These are phyloP conservation scores for Lerema accius DNA, from an alignment of 1,140 invertebrate genomes.

Conservation along the genomic window DNA sequence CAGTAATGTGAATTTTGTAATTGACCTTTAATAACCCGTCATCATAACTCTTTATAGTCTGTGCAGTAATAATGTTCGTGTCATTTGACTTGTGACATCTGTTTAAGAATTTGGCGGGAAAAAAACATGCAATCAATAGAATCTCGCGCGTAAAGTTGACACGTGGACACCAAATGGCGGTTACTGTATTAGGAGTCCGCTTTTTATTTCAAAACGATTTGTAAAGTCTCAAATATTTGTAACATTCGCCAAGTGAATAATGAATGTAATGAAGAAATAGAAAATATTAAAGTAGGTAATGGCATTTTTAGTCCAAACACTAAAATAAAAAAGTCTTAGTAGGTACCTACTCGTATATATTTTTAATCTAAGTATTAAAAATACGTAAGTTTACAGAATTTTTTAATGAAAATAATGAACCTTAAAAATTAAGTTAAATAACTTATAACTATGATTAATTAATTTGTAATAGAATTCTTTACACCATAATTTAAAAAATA, in stretches of 20 bases:
- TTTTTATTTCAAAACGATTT: slow-evolving; percentile 20
- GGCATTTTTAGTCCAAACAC: too few relatives aligned
- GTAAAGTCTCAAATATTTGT: not conserved
- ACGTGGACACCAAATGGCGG: slow-evolving; percentile 73
- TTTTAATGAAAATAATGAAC: too few relatives aligned
- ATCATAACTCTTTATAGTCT: slow-evolving; percentile 29
- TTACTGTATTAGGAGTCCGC: slow-evolving; percentile 52
- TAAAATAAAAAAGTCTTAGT: too few relatives aligned
- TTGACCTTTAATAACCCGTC: slow-evolving; percentile 29
- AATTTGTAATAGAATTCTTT: too few relatives aligned
- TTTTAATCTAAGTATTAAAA: too few relatives aligned
- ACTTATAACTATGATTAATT: too few relatives aligned
- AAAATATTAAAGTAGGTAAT: too few relatives aligned
- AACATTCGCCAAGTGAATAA: not conserved
- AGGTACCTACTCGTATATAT: too few relatives aligned
- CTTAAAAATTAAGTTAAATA: too few relatives aligned
- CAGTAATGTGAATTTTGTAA: slow-evolving; percentile 17
- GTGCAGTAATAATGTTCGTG: slow-evolving; percentile 27
- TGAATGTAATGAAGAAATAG: too few relatives aligned
- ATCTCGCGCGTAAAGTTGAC: slow-evolving; percentile 54
- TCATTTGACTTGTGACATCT: slow-evolving; percentile 44
- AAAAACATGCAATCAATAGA: slow-evolving; percentile 70
- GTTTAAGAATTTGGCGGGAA: slow-evolving; percentile 43
- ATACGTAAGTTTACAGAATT: too few relatives aligned
- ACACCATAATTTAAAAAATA: too few relatives aligned